Evolutionary conservation across 1,140 invertebrate genomes (phyloP).

Genomic region (Rhyzopertha dominica): DNA sequence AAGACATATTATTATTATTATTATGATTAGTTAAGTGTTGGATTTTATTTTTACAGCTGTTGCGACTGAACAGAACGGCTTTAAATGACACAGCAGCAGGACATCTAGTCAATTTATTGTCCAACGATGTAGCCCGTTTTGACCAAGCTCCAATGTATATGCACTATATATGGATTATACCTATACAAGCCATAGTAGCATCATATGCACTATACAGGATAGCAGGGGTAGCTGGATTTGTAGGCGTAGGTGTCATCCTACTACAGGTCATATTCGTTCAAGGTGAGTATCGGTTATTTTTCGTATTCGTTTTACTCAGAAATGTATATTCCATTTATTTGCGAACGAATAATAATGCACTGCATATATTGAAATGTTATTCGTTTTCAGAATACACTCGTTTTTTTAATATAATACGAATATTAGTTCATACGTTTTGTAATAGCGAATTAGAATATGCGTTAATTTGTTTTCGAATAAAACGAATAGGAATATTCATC

Average conservation of each 20-base stretch:
- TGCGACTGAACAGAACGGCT: slow-evolving; percentile 15
- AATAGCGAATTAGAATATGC: too few relatives aligned
- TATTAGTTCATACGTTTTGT: too few relatives aligned
- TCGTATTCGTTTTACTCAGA: slow-evolving; percentile 5
- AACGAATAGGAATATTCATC: too few relatives aligned
- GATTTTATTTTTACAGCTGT: slow-evolving; percentile 4
- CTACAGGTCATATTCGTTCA: slow-evolving; percentile 58
- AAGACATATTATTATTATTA: too few relatives aligned
- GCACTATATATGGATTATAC: slow-evolving; percentile 66
- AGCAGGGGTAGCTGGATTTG: slow-evolving; percentile 51
- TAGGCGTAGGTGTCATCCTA: slow-evolving; percentile 55
- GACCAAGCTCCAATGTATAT: slow-evolving; percentile 48
- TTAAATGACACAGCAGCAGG: slow-evolving; percentile 49
- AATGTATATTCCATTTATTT: slow-evolving; percentile 22
- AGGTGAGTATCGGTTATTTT: slow-evolving; percentile 42
- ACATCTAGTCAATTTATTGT: slow-evolving; percentile 67
- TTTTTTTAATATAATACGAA: too few relatives aligned
- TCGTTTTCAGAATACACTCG: too few relatives aligned
- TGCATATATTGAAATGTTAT: too few relatives aligned
- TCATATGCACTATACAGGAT: slow-evolving; percentile 57
- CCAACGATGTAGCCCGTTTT: slow-evolving; percentile 60
- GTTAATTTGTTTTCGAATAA: too few relatives aligned
- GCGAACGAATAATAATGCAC: too few relatives aligned
- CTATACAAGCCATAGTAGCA: slow-evolving; percentile 59
- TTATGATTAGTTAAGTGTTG: too few relatives aligned